Evolutionary conservation across 2,888 invertebrate genomes (phyloP).

Genomic region (Siphonodentalium dalli): DNA sequence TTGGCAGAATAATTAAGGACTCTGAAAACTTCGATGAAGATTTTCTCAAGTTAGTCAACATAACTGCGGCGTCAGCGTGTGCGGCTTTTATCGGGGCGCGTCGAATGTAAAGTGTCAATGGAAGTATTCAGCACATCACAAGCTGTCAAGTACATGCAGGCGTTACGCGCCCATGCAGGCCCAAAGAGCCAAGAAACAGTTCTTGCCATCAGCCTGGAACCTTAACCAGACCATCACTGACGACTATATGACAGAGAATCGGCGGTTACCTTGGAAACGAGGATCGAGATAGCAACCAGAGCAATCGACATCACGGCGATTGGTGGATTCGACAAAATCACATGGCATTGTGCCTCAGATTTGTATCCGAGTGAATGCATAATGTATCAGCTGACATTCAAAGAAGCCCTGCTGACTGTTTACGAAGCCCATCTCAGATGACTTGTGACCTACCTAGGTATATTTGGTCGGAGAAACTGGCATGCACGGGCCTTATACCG

Average conservation of each 20-base stretch:
- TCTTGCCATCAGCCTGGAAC: conserved; percentile 42
- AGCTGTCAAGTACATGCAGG: conserved; percentile 38
- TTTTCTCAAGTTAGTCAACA: conserved; percentile 37
- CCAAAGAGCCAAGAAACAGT: conserved; percentile 31
- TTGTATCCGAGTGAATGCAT: conserved; percentile 44
- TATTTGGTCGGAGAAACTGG: conserved; percentile 40
- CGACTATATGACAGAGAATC: conserved; percentile 28
- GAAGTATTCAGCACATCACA: conserved; percentile 38
- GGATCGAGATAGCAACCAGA: conserved; percentile 34
- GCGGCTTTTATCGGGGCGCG: conserved; percentile 38
- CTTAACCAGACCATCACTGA: conserved; percentile 35
- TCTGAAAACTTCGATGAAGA: conserved; percentile 41
- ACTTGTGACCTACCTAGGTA: conserved; percentile 37
- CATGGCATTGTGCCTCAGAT: conserved; percentile 44
- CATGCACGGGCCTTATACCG: conserved; percentile 45
- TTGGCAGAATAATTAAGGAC: conserved; percentile 37
- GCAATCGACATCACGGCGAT: conserved; percentile 36
- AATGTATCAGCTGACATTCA: conserved; percentile 41
- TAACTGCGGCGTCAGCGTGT: conserved; percentile 37
- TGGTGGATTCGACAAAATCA: conserved; percentile 41
- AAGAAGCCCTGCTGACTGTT: conserved; percentile 38
- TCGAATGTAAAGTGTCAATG: conserved; percentile 41
- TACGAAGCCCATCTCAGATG: conserved; percentile 39
- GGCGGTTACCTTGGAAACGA: not conserved
- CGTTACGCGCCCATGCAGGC: conserved; percentile 36